phyloP scores from a whole-genome alignment of 2,797 vertebrate species.

The Hoplostethus atlanticus region DNA sequence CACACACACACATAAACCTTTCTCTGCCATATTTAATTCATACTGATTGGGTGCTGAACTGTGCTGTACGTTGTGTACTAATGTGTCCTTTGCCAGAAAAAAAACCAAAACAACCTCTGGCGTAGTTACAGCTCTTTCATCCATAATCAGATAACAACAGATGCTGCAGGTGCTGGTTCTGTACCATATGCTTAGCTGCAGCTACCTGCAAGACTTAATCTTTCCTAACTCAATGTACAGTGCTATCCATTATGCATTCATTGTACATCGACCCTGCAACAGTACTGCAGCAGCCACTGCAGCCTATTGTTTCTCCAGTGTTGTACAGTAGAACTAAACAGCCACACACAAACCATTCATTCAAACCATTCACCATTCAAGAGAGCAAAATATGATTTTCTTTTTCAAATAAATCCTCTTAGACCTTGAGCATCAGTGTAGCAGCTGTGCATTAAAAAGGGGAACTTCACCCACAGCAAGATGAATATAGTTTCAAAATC shows the following conservation, averaged over 20 bases:
- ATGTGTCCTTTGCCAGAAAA: constrained; percentile 28
- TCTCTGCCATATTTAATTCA: constrained; percentile 25
- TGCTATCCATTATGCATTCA: not conserved
- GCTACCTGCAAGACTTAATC: constrained; percentile 22
- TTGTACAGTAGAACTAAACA: not conserved
- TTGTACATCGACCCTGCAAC: not conserved
- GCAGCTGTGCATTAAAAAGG: not conserved
- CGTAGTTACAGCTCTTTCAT: constrained; percentile 47
- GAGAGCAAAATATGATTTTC: not conserved
- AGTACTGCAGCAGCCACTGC: not conserved
- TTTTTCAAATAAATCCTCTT: not conserved
- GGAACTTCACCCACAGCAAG: no score
- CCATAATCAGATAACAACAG: constrained; percentile 28
- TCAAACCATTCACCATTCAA: not conserved
- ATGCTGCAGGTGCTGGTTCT: constrained; percentile 33
- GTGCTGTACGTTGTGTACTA: constrained; percentile 40
- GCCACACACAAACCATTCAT: not conserved
- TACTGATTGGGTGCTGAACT: constrained; percentile 35
- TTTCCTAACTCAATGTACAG: not conserved
- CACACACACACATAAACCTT: not conserved
- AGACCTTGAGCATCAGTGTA: not conserved
- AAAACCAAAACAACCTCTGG: constrained; percentile 31
- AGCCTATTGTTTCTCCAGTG: not conserved
- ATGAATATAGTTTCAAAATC: not conserved
- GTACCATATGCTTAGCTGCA: constrained; percentile 21